Conservation (phyloP, 2,113 vertebrate genomes). For the Coptodon bakossiorum region DNA sequence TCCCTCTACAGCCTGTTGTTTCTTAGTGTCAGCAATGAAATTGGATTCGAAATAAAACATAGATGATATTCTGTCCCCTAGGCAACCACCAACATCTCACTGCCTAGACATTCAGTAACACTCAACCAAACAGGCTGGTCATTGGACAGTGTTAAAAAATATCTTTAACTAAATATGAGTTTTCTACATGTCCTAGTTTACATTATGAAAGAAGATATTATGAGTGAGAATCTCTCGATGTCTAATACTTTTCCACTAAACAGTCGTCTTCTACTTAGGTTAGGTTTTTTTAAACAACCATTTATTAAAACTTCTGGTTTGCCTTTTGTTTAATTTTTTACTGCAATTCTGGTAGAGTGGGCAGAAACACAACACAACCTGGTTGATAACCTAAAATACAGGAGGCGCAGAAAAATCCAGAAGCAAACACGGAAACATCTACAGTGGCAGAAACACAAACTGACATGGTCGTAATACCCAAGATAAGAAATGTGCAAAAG, state of each 20-base stretch:
- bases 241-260: background rate
- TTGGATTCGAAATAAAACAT: background rate
- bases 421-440: background rate
- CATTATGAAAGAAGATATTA: background rate
- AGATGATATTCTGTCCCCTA: background rate
- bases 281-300: background rate
- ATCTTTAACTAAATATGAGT: background rate
- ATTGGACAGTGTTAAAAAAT: background rate
- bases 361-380: background rate
- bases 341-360: background rate
- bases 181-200: background rate
- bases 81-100: background rate
- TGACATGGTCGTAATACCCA: background rate
- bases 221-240: background rate
- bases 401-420: background rate
- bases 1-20: background rate
- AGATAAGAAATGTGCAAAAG: background rate
- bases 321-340: background rate
- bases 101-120: background rate
- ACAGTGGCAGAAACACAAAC: background rate
- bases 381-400: background rate
- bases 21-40: background rate
- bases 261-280: background rate
- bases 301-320: background rate
- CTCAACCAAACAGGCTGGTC: rapidly evolving